Evolutionary conservation across 1,140 invertebrate genomes (phyloP), one percentile per base, ranked within the genome.

Genomic region (Dreissena polymorpha): DNA sequence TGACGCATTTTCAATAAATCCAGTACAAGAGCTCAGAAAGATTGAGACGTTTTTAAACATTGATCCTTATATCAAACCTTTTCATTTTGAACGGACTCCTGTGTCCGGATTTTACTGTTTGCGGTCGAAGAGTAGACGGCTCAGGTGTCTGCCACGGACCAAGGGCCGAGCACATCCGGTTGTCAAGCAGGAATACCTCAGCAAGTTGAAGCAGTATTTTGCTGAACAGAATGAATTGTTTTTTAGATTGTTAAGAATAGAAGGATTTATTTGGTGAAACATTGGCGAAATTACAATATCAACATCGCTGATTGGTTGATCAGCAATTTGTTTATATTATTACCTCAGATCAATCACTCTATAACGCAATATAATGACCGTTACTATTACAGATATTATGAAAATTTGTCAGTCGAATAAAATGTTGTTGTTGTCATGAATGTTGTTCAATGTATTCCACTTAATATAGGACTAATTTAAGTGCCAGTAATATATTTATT

Each of bases 81-180:
- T 25, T 23, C 2, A 27, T 68, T 68, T 68, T 68, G 29, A 21
- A 25, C 25, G 16, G 16, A 68, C 3, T 68, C 5, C 14, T 6
- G 18, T 16, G 1, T 27, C 67, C 14, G 67, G 67, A 16, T 68
- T 68, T 39, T 27, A 68, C 25, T 68, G 67, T 27, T 25, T 68
- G 16, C 67, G 29, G 16, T 21, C 14, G 14, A 60, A 23, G 16
- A 14, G 18, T 25, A 68, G 18, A 27, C 14, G 25, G 18, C 18
- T 23, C 6, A 5, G 25, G 29, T 68, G 67, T 68, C 67, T 68
- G 16, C 67, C 67, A 16, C 1, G 14, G 29, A 39, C 29, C 16
- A 68, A 68, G 25, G 67, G 67, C 25, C 2, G 67, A 68, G 14
- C 29, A 21, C 67, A 68, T 27, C 67, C 67, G 29, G 18, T 27